phyloP scores from a whole-genome alignment of 1,140 invertebrate genomes.

The Ditylenchus dipsaci region DNA sequence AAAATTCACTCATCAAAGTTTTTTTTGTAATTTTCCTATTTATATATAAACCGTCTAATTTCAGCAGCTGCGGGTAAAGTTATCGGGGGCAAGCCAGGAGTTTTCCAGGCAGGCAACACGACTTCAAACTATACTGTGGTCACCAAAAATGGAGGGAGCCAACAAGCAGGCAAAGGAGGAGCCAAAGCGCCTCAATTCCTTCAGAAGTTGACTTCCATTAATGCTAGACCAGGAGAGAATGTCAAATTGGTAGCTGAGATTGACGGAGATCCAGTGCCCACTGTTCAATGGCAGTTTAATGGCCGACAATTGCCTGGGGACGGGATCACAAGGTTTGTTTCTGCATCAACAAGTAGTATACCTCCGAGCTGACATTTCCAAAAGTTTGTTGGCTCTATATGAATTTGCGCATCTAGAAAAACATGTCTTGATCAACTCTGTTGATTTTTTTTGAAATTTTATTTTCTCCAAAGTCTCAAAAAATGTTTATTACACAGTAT shows the following conservation, averaged over 20 bases:
- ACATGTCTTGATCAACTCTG: too few relatives aligned
- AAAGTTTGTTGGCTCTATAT: neutral
- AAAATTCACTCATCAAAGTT: too few relatives aligned
- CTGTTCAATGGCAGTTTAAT: slow-evolving; percentile 52
- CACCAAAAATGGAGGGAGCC: slow-evolving; percentile 14
- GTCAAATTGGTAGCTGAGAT: slow-evolving; percentile 53
- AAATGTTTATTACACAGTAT: too few relatives aligned
- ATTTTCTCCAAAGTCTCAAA: too few relatives aligned
- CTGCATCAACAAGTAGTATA: too few relatives aligned
- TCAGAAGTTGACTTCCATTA: slow-evolving; percentile 44
- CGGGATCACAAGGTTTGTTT: slow-evolving; percentile 43
- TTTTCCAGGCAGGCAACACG: neutral
- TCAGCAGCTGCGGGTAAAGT: slow-evolving; percentile 49
- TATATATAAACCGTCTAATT: slow-evolving; percentile 12
- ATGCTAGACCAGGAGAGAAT: slow-evolving; percentile 48
- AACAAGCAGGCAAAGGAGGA: slow-evolving; percentile 12
- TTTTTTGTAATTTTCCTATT: too few relatives aligned
- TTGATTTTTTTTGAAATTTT: too few relatives aligned
- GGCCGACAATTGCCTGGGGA: slow-evolving; percentile 46
- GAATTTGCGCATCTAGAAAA: too few relatives aligned
- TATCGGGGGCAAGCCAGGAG: slow-evolving; percentile 29
- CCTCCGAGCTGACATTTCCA: neutral
- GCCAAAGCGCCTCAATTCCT: slow-evolving; percentile 52
- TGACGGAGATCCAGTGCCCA: slow-evolving; percentile 51
- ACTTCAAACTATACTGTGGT: neutral